Evolutionary conservation across 1,140 invertebrate genomes (phyloP).

Genomic region (Cherax destructor): DNA sequence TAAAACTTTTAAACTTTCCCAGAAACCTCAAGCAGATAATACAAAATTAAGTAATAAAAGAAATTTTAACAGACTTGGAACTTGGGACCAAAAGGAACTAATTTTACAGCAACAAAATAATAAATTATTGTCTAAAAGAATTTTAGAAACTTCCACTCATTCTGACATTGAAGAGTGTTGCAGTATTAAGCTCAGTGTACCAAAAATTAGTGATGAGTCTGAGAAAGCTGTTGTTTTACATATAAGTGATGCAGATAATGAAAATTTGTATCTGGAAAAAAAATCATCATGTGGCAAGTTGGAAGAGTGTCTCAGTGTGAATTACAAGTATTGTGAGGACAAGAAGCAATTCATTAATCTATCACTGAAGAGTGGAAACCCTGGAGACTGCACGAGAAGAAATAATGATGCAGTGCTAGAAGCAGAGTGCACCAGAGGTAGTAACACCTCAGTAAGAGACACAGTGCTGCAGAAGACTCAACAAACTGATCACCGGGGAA

Average conservation of each 20-base stretch:
- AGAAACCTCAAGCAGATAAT: neutral
- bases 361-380: neutral
- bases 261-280: neutral
- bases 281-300: neutral
- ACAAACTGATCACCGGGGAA: neutral
- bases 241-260: neutral
- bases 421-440: neutral
- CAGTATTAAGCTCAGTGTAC: neutral
- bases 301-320: neutral
- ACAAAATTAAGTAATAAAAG: neutral
- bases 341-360: neutral
- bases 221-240: constrained; percentile 20
- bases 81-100: neutral
- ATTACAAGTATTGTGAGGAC: neutral
- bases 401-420: neutral
- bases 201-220: constrained; percentile 4
- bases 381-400: neutral
- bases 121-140: neutral
- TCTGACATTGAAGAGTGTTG: neutral
- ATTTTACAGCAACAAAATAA: neutral
- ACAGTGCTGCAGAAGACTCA: neutral
- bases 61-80: neutral
- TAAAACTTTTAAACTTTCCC: constrained; percentile 10
- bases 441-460: neutral
- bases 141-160: neutral